Percentiles rank a stretch among this genome's conserved stretches.
Evolutionary conservation across 2,888 invertebrate species (phyloP).

Genomic region (Hypselothyrea guttata): DNA sequence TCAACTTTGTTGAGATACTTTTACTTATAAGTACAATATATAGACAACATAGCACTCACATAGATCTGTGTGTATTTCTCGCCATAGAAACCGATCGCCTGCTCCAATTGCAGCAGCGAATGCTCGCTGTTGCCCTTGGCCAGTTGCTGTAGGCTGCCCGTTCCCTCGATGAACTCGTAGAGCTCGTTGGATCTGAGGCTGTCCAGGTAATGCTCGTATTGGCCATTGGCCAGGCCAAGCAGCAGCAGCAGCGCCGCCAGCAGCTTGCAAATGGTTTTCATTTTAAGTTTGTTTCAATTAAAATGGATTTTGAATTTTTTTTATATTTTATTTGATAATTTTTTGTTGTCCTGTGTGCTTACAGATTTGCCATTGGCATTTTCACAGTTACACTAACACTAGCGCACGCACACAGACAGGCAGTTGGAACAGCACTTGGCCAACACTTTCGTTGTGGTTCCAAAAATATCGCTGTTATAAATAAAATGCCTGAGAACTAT

Average conservation of each 20-base stretch:
- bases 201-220: slow-evolving; percentile 76
- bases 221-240: slow-evolving; percentile 53
- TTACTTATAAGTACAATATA: slow-evolving; percentile 1
- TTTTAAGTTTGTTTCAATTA: slow-evolving; percentile 27
- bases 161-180: slow-evolving; percentile 65
- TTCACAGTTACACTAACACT: slow-evolving; percentile 38
- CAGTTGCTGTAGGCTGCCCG: slow-evolving; percentile 68
- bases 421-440: slow-evolving; percentile 25
- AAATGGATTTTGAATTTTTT: slow-evolving; percentile 4
- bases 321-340: slow-evolving; percentile 9
- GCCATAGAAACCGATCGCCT: slow-evolving; percentile 90
- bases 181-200: slow-evolving; percentile 71
- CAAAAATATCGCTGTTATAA: slow-evolving; percentile 79
- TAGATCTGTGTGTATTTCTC: slow-evolving; percentile 89
- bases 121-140: slow-evolving; percentile 79
- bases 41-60: slow-evolving; percentile 88
- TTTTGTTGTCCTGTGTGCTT: slow-evolving; percentile 35
- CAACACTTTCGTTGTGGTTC: slow-evolving; percentile 46
- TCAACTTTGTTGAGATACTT: slow-evolving; percentile 16
- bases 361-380: slow-evolving; percentile 63
- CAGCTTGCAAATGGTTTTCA: slow-evolving; percentile 56
- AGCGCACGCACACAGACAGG: slow-evolving; percentile 22
- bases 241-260: slow-evolving; percentile 35
- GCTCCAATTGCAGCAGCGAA: slow-evolving; percentile 75
- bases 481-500: slow-evolving; percentile 57